phyloP scores from a whole-genome alignment of 2,113 vertebrate genomes.

The human region DNA sequence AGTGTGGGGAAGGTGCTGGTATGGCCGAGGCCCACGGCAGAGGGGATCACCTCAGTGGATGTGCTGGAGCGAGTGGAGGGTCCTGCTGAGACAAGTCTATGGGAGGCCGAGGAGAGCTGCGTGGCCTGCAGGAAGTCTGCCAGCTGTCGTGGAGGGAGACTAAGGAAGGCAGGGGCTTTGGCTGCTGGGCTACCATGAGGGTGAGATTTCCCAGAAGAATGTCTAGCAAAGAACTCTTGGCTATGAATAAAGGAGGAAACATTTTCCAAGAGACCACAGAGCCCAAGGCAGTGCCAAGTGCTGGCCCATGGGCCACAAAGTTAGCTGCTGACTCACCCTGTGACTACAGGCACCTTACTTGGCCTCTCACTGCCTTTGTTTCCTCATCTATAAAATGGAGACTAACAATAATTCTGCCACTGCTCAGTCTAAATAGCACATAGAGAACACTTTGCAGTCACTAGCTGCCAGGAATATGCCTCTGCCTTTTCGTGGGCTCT shows the following conservation, averaged over 20 bases:
- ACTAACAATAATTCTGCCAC: background rate
- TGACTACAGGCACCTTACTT: background rate
- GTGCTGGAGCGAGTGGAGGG: background rate
- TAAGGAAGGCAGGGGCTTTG: background rate
- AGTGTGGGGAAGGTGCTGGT: background rate
- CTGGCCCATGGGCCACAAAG: background rate
- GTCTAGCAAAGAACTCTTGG: background rate
- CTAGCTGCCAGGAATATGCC: background rate
- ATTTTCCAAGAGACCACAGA: background rate
- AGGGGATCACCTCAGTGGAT: background rate
- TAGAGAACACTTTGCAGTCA: background rate
- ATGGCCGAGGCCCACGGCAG: background rate
- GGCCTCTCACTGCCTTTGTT: background rate
- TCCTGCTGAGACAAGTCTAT: background rate
- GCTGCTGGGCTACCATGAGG: background rate
- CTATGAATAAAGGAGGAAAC: background rate
- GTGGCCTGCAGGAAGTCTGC: background rate
- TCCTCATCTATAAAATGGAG: slow-evolving; percentile 24
- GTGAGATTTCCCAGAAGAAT: background rate
- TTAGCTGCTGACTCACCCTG: background rate
- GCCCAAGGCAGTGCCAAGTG: background rate
- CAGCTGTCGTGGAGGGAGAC: background rate
- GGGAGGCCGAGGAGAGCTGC: background rate
- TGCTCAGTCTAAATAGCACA: background rate
- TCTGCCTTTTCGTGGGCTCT: background rate